Base-by-base conservation (phyloP, 1,140 invertebrate genomes). In the Pseudomyrmex pallidus region DNA sequence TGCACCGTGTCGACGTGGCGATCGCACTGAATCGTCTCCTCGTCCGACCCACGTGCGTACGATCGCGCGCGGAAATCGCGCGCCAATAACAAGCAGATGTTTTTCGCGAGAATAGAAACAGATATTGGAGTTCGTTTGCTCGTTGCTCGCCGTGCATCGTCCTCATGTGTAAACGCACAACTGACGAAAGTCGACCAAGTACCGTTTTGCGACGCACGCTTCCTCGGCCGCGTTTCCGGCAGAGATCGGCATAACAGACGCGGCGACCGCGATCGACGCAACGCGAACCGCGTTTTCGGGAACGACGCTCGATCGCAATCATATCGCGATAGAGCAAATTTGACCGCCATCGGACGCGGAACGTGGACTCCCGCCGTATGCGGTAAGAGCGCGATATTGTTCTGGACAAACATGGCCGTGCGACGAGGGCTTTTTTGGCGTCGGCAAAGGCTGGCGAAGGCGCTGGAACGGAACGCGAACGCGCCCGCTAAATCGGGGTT, bases 381-480 rank as follows among this genome's bases (percentile, higher is more conserved):
- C 25, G 44, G 54, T 52, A 85, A 68, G 78, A 84, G 70, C 74
- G 74, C 59, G 64, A 57, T 78, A 48, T 88, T 56, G 62, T 52
- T 64, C 64, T 54, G 66, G 46, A 35, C 87, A 89, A 89, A 89
- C 87, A 89, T 89, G 88, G 88, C 88, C 88, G 88, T 85, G 85
- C 63, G 17, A 73, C 52, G 59, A 85, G 22, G 62, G 64, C 35
- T 70, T 85, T 87, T 89, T 76, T 44, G 74, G 62, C 62, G 74
- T 62, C 64, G 35, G 22, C 1, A 68, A 52, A 67, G 68, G 20
- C 66, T 59, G 48, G 17, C 0, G 72, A 52, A 67, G 66, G 20
- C 68, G 62, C 70, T 77, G 12, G 48, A 17, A 67, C 61, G 52
- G 25, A 8, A 66, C 83, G 63, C 82, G 63, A 62, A 85, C 76